Evolutionary conservation across 2,797 vertebrate species (phyloP), one percentile per base, ranked within the genome.

Genomic region (Eupleurogrammus muticus): DNA sequence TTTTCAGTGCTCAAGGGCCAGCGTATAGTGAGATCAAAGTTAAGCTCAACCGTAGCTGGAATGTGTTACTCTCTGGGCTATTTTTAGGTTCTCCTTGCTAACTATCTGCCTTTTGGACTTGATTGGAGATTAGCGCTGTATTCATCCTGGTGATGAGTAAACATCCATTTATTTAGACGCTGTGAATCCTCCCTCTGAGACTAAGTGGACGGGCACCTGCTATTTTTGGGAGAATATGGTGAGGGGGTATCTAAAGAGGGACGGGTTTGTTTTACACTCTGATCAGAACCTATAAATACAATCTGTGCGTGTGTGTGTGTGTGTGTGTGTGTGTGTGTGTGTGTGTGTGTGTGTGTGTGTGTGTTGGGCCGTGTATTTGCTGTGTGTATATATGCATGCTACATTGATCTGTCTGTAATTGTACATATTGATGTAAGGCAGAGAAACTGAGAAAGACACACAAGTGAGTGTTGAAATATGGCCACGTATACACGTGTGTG

Each of bases 201-300:
- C 81, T 85, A 80, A 90, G 82, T 90, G 85, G 85, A 92, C 66
- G 82, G 76, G 76, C 87, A 89, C 82, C 79, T 81, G 87, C 89
- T 94, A 94, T 94, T 94, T 90, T 85, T 77, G 79, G 85, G 83
- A 70, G 54, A 78, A 82, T 73, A 79, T 84, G 88, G 80, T 42
- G 70, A 53, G 77, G 70, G 70, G 80, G 65, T 83, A 49, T 89
- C 87, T 90, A 89, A 92, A 90, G 85, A 81, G 84, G 78, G 80
- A 47, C 9, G 13, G 79, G 73, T 82, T 89, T 82, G 79, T 87
- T 88, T 91, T 89, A 87, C 87, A 88, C 82, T 58, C 81, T 73
- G 83, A 90, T 93, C 93, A 91, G 88, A 85, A 87, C 85, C 93
- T 94, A 94, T 91, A 96, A 96, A 96, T 95, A 96, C 77, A 83